phyloP scores from a whole-genome alignment of 2,797 vertebrate genomes.

The Gila robusta region DNA sequence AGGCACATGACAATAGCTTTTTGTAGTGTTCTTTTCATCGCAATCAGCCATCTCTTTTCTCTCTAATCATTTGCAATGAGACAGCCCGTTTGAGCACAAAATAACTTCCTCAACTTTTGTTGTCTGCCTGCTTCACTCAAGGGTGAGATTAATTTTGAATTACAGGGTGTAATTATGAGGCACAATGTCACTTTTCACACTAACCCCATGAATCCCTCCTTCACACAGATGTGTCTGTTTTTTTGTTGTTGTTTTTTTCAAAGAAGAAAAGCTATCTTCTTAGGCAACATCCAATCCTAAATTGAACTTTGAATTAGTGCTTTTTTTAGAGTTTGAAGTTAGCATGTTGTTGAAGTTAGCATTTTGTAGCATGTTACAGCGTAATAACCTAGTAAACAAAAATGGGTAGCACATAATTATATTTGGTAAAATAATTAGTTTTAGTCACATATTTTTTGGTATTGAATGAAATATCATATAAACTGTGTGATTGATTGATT shows the following conservation, averaged over 20 bases:
- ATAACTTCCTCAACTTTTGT: slow-evolving; percentile 58
- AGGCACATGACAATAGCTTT: slow-evolving; percentile 54
- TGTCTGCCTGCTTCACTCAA: slow-evolving; percentile 53
- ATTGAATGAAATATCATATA: neutral
- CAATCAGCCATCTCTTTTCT: slow-evolving; percentile 52
- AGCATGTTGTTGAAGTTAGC: neutral
- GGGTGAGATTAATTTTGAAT: slow-evolving; percentile 59
- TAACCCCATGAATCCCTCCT: slow-evolving; percentile 31
- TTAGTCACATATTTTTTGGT: neutral
- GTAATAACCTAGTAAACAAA: neutral
- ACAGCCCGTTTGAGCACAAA: slow-evolving; percentile 59
- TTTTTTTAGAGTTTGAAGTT: neutral
- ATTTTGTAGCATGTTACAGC: too few relatives aligned
- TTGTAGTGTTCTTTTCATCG: slow-evolving; percentile 49
- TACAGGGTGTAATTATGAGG: slow-evolving; percentile 50
- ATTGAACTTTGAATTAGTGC: neutral
- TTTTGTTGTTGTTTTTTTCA: neutral
- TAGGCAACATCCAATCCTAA: neutral
- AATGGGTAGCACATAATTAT: neutral
- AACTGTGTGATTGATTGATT: neutral
- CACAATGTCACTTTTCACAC: slow-evolving; percentile 33
- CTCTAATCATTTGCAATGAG: slow-evolving; percentile 58
- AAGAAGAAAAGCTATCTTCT: neutral
- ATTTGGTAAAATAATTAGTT: neutral
- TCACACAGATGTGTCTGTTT: slow-evolving; percentile 11